Evolutionary conservation across 2,888 invertebrate genomes (phyloP).

Genomic region (Nemotelus nigrinus): DNA sequence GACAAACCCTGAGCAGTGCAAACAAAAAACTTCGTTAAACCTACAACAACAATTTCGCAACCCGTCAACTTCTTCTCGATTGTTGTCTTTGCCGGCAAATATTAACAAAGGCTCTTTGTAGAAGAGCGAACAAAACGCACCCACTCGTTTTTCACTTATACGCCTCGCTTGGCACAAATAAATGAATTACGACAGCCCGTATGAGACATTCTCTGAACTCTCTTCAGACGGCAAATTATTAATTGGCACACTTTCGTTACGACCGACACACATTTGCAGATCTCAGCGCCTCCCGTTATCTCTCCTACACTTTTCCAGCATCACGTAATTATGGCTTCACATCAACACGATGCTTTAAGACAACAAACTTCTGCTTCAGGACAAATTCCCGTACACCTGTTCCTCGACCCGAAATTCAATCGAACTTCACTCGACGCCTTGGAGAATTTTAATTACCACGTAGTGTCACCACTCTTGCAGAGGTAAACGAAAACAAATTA

Average conservation of each 20-base stretch:
- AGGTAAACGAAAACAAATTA: too few relatives aligned
- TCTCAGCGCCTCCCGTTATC: not conserved
- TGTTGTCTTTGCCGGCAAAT: too few relatives aligned
- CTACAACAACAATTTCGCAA: too few relatives aligned
- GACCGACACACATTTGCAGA: not conserved
- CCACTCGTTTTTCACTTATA: not conserved
- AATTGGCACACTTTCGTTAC: slow-evolving; percentile 28
- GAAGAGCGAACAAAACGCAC: not conserved
- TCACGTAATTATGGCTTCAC: not conserved
- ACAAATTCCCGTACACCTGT: not conserved
- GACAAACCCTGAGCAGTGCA: too few relatives aligned
- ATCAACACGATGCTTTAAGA: too few relatives aligned
- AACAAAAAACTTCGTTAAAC: too few relatives aligned
- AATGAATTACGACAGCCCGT: not conserved
- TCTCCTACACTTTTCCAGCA: not conserved
- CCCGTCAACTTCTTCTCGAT: too few relatives aligned
- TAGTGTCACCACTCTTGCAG: too few relatives aligned
- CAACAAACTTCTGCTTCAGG: not conserved
- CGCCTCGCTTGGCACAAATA: not conserved
- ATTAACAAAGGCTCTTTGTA: too few relatives aligned
- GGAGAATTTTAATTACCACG: too few relatives aligned
- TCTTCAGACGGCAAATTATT: not conserved
- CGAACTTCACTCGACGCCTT: not conserved
- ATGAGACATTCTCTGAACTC: not conserved
- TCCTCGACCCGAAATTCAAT: not conserved